Base-by-base conservation (phyloP, 2,888 invertebrate genomes). In the Melieria picta region DNA sequence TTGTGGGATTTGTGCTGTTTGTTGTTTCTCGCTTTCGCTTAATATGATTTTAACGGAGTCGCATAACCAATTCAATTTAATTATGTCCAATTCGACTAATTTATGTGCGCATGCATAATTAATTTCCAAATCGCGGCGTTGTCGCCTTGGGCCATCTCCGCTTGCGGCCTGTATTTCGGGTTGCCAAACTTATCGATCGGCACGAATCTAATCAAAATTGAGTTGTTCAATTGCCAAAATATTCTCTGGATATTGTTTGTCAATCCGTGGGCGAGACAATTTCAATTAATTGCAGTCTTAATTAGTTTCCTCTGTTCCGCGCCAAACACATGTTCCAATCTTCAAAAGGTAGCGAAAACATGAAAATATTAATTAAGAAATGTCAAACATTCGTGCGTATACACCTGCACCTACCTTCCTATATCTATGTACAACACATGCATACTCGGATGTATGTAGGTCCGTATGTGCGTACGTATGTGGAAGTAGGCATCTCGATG, bases 301-400 rank as follows among this genome's bases (percentile, higher is more conserved):
- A 83, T 82, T 82, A 80, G 80, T 81, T 82, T 82, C 77, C 80
- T 79, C 79, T 72, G 80, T 5, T n/a, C 55, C 13, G 65, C n/a
- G 48, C 50, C 60, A 74, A 80, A 79, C 78, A 79, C 72, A 72
- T 82, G 83, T 84, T 72, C 65, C 76, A 80, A 82, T 82, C 83
- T 83, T 83, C 84, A 83, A 83, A 84, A 84, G 81, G 83, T 83
- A 83, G 83, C 84, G 83, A 84, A 83, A 83, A 80, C 81, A 84
- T 79, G 75, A 78, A 80, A 80, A 80, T 80, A 79, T 82, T 84
- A 83, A 84, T 84, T 84, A 81, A 79, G 80, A 81, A 84, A 82
- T 82, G 84, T 84, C 81, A 77, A 80, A 83, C 71, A 71, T 64
- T 52, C 30, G 55, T 7, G 7, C n/a, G 42, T 30, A 47, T 62